Percentiles rank a stretch among this genome's conserved stretches.
Conservation (phyloP, 1,140 invertebrate species). For the roundworm (Caenorhabditis elegans) region DNA sequence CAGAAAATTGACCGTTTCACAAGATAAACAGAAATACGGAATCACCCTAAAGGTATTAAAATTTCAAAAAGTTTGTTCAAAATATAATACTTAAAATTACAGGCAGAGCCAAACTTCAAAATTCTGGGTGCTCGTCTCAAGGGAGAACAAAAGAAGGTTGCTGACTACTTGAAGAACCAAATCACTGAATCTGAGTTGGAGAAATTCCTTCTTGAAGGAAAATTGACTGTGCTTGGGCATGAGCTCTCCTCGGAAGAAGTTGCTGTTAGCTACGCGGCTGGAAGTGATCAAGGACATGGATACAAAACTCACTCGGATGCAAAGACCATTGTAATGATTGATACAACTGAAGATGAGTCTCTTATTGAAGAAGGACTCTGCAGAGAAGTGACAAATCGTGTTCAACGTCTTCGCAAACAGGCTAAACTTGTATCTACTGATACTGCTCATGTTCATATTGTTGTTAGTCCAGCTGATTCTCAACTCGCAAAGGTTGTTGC, state of each 20-base stretch:
- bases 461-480: slow-evolving; percentile 71
- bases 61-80: background rate
- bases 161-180: slow-evolving; percentile 76
- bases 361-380: slow-evolving; percentile 55
- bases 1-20: slow-evolving; percentile 80
- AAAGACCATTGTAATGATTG: slow-evolving; percentile 62
- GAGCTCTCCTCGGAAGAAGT: slow-evolving; percentile 80
- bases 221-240: slow-evolving; percentile 74
- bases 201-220: slow-evolving; percentile 73
- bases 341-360: slow-evolving; percentile 54
- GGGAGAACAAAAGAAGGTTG: slow-evolving; percentile 84
- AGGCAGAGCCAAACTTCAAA: slow-evolving; percentile 88
- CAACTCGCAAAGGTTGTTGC: slow-evolving; percentile 75
- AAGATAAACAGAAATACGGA: slow-evolving; percentile 88
- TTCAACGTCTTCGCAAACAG: slow-evolving; percentile 91
- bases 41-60: slow-evolving; percentile 75
- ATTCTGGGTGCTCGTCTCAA: slow-evolving; percentile 83
- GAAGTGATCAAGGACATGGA: slow-evolving; percentile 21
- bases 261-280: slow-evolving; percentile 76
- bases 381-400: slow-evolving; percentile 89
- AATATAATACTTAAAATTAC: too few relatives aligned
- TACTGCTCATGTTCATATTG: slow-evolving; percentile 81
- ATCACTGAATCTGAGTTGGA: slow-evolving; percentile 81
- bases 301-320: slow-evolving; percentile 68
- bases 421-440: slow-evolving; percentile 88